phyloP scores from a whole-genome alignment of 2,888 invertebrate species.

The Dryobota labecula region DNA sequence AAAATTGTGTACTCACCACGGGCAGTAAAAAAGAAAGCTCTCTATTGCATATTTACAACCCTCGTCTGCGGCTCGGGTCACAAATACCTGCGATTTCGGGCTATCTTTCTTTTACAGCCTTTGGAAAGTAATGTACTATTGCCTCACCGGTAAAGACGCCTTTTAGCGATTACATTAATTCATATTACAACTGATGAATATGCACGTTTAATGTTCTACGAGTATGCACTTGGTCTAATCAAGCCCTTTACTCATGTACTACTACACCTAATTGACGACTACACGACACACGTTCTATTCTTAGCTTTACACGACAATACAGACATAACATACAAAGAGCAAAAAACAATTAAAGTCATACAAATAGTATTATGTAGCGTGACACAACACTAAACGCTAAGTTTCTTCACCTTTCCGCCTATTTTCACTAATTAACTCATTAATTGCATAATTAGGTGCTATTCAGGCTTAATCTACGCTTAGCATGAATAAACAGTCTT shows the following conservation, averaged over 20 bases:
- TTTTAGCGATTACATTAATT: no score
- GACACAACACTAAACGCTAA: constrained; percentile 21
- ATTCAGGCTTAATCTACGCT: constrained; percentile 30
- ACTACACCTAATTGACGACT: not conserved
- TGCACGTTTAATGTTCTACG: no score
- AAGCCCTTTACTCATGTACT: not conserved
- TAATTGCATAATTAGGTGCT: constrained; percentile 21
- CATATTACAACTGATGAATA: no score
- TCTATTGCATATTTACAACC: no score
- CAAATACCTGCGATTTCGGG: no score
- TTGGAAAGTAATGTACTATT: no score
- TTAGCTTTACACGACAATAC: not conserved
- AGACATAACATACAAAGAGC: not conserved
- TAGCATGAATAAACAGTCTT: constrained; percentile 21
- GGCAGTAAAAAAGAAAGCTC: no score
- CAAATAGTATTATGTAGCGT: constrained; percentile 13
- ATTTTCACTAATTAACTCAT: constrained; percentile 27
- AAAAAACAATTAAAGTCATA: constrained; percentile 14
- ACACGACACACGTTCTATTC: not conserved
- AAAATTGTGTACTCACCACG: no score
- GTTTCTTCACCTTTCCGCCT: constrained; percentile 40
- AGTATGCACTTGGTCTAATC: no score
- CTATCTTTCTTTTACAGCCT: no score
- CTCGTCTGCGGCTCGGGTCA: no score
- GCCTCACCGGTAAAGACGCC: no score